Percentiles rank a stretch among this genome's conserved stretches.
Evolutionary conservation across 2,797 vertebrate genomes (phyloP).

Genomic region (Carcharodon carcharias): DNA sequence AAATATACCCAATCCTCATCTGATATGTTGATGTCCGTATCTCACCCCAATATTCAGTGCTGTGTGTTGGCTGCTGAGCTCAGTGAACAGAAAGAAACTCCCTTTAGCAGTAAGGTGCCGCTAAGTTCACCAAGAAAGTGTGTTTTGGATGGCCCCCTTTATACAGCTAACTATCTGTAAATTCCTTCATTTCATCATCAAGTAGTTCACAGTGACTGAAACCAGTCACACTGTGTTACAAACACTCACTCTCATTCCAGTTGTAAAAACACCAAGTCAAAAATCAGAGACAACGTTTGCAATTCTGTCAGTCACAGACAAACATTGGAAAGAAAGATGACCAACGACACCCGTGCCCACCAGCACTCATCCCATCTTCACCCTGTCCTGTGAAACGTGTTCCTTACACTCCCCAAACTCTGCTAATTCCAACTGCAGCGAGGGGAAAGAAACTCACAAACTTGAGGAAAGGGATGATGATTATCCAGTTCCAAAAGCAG

Average conservation of each 20-base stretch:
- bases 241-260: neutral
- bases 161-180: too few species aligned
- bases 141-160: neutral
- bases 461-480: neutral
- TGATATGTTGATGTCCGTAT: too few species aligned
- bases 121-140: neutral
- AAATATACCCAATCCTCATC: neutral
- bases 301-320: neutral
- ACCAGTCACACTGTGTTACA: neutral
- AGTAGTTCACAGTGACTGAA: neutral
- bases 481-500: neutral
- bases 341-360: rapidly evolving
- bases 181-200: neutral
- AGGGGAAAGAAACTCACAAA: neutral
- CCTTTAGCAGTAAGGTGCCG: neutral
- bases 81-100: neutral
- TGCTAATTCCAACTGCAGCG: too few species aligned
- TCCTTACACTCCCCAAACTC: neutral
- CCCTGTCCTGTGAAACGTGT: neutral
- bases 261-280: neutral
- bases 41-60: neutral
- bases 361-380: too few species aligned
- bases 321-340: neutral
- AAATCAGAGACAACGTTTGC: neutral
- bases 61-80: neutral